phyloP scores from a whole-genome alignment of 1,140 invertebrate species.

The Ceratina japonica region DNA sequence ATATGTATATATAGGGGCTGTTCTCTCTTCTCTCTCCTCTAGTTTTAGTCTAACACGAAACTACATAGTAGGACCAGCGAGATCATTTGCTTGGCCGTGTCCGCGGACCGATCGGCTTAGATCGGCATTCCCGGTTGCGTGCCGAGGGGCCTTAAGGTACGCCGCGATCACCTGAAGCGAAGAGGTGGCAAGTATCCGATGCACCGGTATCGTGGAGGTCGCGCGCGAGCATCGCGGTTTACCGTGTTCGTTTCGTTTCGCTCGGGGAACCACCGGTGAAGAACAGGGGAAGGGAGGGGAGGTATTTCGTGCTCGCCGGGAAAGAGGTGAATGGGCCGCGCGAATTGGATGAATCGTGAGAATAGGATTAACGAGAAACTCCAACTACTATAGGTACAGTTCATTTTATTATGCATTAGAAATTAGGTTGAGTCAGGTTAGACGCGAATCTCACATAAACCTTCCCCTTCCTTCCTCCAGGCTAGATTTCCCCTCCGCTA shows the following conservation, averaged over 20 bases:
- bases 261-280: background rate
- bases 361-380: slow-evolving; percentile 19
- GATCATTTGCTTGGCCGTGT: slow-evolving; percentile 2
- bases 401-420: too few species aligned
- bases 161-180: slow-evolving; percentile 49
- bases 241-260: slow-evolving; percentile 9
- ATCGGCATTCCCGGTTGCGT: slow-evolving; percentile 48
- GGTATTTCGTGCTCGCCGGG: too few species aligned
- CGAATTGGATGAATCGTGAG: slow-evolving; percentile 31
- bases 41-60: too few species aligned
- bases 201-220: slow-evolving; percentile 57
- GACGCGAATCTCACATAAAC: too few species aligned
- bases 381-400: too few species aligned
- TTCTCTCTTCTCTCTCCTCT: too few species aligned
- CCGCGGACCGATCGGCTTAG: slow-evolving; percentile 14
- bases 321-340: background rate
- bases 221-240: slow-evolving; percentile 49
- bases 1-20: too few species aligned
- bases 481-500: too few species aligned
- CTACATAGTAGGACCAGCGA: too few species aligned
- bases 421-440: too few species aligned
- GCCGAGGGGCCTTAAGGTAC: slow-evolving; percentile 41
- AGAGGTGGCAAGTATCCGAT: slow-evolving; percentile 56
- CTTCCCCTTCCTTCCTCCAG: too few species aligned
- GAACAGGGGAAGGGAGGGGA: too few species aligned